Conservation (phyloP, 2,113 vertebrate species). For the Tricholaema leucomelas region DNA sequence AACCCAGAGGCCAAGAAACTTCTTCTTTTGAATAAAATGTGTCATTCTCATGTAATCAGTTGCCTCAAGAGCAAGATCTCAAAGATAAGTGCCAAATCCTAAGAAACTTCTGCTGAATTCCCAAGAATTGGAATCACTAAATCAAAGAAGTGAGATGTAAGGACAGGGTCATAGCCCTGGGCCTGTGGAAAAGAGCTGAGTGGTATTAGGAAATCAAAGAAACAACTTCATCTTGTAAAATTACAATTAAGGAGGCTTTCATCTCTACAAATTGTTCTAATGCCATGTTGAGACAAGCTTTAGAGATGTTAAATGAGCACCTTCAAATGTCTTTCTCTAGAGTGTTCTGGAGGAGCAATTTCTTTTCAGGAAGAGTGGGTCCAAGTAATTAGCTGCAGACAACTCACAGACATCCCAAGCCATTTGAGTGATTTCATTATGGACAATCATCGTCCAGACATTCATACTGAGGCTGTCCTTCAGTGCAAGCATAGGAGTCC, state of each 20-base stretch:
- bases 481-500: background rate
- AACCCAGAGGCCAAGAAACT: background rate
- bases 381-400: background rate
- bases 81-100: background rate
- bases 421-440: background rate
- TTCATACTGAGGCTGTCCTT: background rate
- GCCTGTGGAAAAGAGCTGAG: background rate
- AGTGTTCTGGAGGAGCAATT: background rate
- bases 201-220: slow-evolving; percentile 18
- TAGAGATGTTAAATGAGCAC: background rate
- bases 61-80: slow-evolving; percentile 19
- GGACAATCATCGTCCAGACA: background rate
- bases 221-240: slow-evolving; percentile 4
- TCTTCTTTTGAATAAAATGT: slow-evolving; percentile 32
- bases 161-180: background rate
- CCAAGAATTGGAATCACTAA: slow-evolving; percentile 8
- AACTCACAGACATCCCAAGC: background rate
- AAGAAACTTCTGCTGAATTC: background rate
- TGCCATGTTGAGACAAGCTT: background rate
- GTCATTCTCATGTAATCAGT: slow-evolving; percentile 26
- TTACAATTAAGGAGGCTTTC: background rate
- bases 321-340: background rate
- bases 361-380: background rate
- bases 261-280: background rate
- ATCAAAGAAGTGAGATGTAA: slow-evolving; percentile 21